Percentiles rank a stretch among this genome's conserved stretches.
These are phyloP conservation scores for Leptinotarsa defecta DNA, from an alignment of 1,140 invertebrate species.

Conservation along the genomic window DNA sequence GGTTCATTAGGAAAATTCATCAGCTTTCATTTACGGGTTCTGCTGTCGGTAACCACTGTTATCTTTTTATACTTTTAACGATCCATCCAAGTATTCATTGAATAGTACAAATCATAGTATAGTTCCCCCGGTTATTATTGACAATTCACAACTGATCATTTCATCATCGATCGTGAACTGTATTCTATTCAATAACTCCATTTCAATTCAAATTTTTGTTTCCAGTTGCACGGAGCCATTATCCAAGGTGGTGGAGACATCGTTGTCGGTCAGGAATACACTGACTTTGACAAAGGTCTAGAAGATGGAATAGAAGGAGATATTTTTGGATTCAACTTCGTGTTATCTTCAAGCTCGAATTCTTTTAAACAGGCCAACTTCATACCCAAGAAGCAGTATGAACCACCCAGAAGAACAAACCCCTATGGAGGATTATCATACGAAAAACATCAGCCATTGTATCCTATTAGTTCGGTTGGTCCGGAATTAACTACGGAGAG, in stretches of 20 bases:
- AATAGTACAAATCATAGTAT: too few species aligned
- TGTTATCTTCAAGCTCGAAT: constrained; percentile 62
- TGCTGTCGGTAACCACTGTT: too few species aligned
- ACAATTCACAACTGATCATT: too few species aligned
- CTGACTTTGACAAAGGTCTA: constrained; percentile 65
- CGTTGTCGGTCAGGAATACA: constrained; percentile 70
- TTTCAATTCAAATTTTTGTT: constrained; percentile 18
- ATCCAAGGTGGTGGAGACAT: constrained; percentile 66
- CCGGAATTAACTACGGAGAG: not conserved
- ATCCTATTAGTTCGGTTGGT: not conserved
- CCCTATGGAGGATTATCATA: not conserved
- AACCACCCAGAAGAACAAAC: not conserved
- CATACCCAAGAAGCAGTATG: not conserved
- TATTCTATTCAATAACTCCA: too few species aligned
- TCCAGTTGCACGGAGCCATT: constrained; percentile 51
- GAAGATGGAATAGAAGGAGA: constrained; percentile 70
- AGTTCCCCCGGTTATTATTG: too few species aligned
- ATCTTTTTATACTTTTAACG: too few species aligned
- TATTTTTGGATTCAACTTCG: constrained; percentile 69
- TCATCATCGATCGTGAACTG: too few species aligned
- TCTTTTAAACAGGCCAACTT: constrained; percentile 11
- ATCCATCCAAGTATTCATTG: too few species aligned
- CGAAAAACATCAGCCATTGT: not conserved
- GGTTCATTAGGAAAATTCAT: too few species aligned
- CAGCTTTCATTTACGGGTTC: too few species aligned